phyloP scores from a whole-genome alignment of 2,113 vertebrate species.

The Archocentrus centrarchus region DNA sequence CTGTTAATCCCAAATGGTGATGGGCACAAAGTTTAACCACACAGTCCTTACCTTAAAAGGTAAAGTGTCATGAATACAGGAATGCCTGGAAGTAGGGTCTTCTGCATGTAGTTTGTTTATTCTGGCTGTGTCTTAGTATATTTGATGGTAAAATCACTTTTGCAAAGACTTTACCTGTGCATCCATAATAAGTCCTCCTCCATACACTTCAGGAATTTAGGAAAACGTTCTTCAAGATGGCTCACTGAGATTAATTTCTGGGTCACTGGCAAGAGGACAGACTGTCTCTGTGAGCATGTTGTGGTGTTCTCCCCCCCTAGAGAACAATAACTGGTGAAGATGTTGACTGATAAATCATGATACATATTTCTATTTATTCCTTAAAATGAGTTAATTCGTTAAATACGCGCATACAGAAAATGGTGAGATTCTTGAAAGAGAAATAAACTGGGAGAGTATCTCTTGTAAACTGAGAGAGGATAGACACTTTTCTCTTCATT shows the following conservation, averaged over 20 bases:
- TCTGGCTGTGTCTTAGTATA: not conserved
- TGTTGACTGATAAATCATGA: not conserved
- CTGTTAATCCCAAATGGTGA: too few species aligned
- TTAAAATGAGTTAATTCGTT: not conserved
- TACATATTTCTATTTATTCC: not conserved
- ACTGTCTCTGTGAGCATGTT: not conserved
- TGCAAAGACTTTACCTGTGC: not conserved
- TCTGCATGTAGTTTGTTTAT: not conserved
- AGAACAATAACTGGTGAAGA: not conserved
- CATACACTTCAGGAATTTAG: not conserved
- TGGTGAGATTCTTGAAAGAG: not conserved
- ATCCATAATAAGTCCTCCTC: not conserved
- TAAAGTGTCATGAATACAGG: not conserved
- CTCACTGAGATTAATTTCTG: rapidly evolving
- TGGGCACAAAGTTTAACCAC: too few species aligned
- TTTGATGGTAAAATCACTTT: not conserved
- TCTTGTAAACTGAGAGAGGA: not conserved
- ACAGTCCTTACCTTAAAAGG: too few species aligned
- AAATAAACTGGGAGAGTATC: not conserved
- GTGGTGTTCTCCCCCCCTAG: not conserved
- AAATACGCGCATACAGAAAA: not conserved
- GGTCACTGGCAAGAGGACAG: not conserved
- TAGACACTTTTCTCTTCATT: conserved; percentile 1
- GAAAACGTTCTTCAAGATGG: rapidly evolving
- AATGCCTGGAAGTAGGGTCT: rapidly evolving